A percentile compares a stretch with the other conserved stretches of the same genome.
phyloP scores from a whole-genome alignment of 2,113 vertebrate genomes.

The Monopterus albus region DNA sequence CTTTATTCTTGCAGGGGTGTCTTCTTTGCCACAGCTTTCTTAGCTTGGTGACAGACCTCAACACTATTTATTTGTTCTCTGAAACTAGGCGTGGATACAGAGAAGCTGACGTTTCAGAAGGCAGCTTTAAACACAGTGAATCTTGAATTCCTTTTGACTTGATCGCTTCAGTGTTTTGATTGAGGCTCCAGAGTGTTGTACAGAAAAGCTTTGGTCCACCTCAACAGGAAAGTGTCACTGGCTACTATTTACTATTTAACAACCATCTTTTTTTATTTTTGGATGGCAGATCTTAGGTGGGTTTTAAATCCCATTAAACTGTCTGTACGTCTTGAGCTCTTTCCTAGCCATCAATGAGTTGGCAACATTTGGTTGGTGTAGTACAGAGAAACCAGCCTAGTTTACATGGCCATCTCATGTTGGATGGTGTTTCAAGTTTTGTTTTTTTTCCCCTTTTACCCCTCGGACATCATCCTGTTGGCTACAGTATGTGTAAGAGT shows the following conservation, averaged over 20 bases:
- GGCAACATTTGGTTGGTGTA: conserved; percentile 90
- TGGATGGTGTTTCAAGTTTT: conserved; percentile 41
- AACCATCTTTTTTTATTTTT: conserved; percentile 33
- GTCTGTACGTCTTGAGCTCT: conserved; percentile 59
- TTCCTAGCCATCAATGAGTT: conserved; percentile 44
- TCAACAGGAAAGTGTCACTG: conserved; percentile 77
- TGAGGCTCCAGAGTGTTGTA: conserved; percentile 88
- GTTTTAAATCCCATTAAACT: conserved; percentile 49
- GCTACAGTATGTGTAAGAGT: conserved; percentile 85
- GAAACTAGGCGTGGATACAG: conserved; percentile 90
- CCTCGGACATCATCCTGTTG: conserved; percentile 67
- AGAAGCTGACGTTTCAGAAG: conserved; percentile 88
- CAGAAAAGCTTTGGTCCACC: conserved; percentile 89
- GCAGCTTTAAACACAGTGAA: conserved; percentile 84
- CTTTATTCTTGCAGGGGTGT: conserved; percentile 62
- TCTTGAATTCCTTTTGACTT: conserved; percentile 74
- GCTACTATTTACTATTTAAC: conserved; percentile 73
- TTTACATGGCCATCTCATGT: conserved; percentile 85
- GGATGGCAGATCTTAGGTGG: conserved; percentile 60
- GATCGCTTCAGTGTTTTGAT: conserved; percentile 80
- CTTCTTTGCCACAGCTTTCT: conserved; percentile 77
- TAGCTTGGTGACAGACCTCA: conserved; percentile 80
- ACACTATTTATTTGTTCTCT: conserved; percentile 92
- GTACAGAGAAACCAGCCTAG: conserved; percentile 97
- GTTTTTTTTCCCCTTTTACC: conserved; percentile 44